Evolutionary conservation across 1,140 invertebrate genomes (phyloP).

Genomic region (Drosophila fuyamai): DNA sequence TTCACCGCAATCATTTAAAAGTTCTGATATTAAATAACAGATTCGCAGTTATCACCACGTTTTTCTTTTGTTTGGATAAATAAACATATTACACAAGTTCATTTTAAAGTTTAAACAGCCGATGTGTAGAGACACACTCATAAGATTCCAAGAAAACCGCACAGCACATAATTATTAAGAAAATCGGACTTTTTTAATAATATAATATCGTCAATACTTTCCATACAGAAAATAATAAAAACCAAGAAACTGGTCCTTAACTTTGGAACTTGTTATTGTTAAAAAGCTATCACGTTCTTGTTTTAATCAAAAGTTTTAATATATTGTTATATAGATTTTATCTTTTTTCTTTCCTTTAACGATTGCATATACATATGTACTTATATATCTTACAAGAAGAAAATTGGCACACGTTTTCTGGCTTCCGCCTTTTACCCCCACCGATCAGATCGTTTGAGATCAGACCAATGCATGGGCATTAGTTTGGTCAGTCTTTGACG

Average conservation of each 20-base stretch:
- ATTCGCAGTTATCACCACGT: not conserved
- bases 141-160: not conserved
- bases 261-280: too few relatives aligned
- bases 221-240: too few relatives aligned
- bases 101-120: not conserved
- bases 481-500: slow-evolving; percentile 63
- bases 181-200: not conserved
- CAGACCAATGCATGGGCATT: slow-evolving; percentile 66
- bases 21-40: not conserved
- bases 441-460: slow-evolving; percentile 2
- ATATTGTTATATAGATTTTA: not conserved
- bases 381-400: slow-evolving; percentile 17
- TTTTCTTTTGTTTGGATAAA: not conserved
- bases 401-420: slow-evolving; percentile 43
- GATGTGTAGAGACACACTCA: not conserved
- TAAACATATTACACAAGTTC: not conserved
- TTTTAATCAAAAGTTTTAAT: too few relatives aligned
- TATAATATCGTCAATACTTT: not conserved
- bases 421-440: slow-evolving; percentile 23
- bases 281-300: too few relatives aligned
- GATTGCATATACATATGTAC: not conserved
- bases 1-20: not conserved
- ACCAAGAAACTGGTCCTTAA: too few relatives aligned
- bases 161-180: not conserved
- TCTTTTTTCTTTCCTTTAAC: not conserved